Evolutionary conservation across 2,113 vertebrate genomes (phyloP).

Genomic region (Ictalurus furcatus): DNA sequence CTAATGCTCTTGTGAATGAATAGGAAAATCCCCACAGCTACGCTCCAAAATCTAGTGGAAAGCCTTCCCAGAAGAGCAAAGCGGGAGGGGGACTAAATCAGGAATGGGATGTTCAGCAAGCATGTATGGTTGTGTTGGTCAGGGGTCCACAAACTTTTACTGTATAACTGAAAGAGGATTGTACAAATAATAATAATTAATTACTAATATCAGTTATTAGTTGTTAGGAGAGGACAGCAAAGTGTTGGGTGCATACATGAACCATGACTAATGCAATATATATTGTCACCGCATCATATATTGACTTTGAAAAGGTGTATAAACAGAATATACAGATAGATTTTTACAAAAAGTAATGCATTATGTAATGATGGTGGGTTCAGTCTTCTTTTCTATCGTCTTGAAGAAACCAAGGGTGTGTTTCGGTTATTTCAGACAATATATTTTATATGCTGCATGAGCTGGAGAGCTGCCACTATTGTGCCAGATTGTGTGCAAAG

Average conservation of each 20-base stretch:
- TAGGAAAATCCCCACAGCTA: background rate
- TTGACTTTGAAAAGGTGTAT: background rate
- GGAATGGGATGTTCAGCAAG: background rate
- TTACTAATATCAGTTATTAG: background rate
- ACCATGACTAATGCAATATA: background rate
- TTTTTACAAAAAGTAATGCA: background rate
- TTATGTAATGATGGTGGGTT: background rate
- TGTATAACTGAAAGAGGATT: background rate
- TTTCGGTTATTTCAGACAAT: conserved; percentile 28
- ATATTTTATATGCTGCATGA: conserved; percentile 36
- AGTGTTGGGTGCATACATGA: background rate
- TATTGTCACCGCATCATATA: too few species aligned
- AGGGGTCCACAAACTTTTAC: background rate
- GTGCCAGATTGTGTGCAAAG: conserved; percentile 44
- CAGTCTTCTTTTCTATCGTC: background rate
- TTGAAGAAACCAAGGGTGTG: background rate
- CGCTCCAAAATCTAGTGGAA: background rate
- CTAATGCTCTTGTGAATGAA: background rate
- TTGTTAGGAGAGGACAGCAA: background rate
- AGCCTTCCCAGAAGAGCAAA: background rate
- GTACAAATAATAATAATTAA: background rate
- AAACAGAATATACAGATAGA: background rate
- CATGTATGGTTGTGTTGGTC: background rate
- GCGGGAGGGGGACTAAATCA: background rate
- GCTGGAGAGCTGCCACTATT: conserved; percentile 43